Evolutionary conservation across 2,888 invertebrate genomes (phyloP).

Genomic region (Sinopyrophorus schimmeli): DNA sequence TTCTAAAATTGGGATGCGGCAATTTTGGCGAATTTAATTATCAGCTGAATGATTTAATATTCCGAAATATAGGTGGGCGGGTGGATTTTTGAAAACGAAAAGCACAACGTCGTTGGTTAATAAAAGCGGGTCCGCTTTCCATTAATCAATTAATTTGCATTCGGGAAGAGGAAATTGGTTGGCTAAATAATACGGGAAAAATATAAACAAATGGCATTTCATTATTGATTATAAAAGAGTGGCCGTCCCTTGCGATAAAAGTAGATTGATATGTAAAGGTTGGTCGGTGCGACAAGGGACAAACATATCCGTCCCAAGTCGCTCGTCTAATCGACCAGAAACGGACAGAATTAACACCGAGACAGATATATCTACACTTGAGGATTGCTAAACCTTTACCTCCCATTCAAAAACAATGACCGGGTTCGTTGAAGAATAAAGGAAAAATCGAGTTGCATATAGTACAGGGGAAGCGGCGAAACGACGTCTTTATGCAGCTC

Average conservation of each 20-base stretch:
- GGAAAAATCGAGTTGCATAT: slow-evolving; percentile 12
- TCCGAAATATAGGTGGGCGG: too few relatives aligned
- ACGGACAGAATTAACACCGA: slow-evolving; percentile 28
- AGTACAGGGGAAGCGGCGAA: slow-evolving; percentile 1
- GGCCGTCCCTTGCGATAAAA: slow-evolving; percentile 21
- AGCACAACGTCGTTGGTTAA: too few relatives aligned
- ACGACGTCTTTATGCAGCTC: slow-evolving; percentile 9
- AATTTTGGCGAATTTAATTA: too few relatives aligned
- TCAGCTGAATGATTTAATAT: too few relatives aligned
- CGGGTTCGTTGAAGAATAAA: slow-evolving; percentile 11
- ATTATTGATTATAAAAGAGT: too few relatives aligned
- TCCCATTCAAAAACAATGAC: slow-evolving; percentile 14
- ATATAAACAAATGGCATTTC: too few relatives aligned
- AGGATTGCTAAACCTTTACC: slow-evolving; percentile 19
- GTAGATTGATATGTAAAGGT: slow-evolving; percentile 25
- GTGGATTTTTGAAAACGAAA: too few relatives aligned
- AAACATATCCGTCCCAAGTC: slow-evolving; percentile 24
- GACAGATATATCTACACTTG: slow-evolving; percentile 22
- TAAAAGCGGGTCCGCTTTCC: too few relatives aligned
- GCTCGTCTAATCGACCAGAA: slow-evolving; percentile 30
- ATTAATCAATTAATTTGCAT: too few relatives aligned
- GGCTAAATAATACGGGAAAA: too few relatives aligned
- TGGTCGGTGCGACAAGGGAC: slow-evolving; percentile 24
- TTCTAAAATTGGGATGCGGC: too few relatives aligned
- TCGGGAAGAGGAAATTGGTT: too few relatives aligned